phyloP scores from a whole-genome alignment of 1,140 invertebrate genomes.

The Cyrtorhinus lividipennis region DNA sequence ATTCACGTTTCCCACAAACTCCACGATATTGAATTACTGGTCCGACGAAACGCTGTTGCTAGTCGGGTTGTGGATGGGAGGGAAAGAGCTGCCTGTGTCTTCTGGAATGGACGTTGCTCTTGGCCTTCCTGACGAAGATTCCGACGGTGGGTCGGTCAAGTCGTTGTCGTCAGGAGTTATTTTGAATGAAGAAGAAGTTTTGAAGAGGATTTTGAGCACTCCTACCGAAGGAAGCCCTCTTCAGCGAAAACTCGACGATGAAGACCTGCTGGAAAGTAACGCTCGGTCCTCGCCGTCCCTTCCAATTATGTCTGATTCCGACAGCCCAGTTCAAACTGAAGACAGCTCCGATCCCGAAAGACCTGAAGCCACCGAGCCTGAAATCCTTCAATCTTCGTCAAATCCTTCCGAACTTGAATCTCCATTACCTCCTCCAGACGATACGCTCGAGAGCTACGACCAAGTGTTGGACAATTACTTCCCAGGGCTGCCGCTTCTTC shows the following conservation, averaged over 20 bases:
- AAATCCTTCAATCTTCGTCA: too few species aligned
- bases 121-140: slow-evolving; percentile 36
- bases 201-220: slow-evolving; percentile 42
- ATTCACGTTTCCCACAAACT: slow-evolving; percentile 74
- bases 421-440: neutral
- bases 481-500: slow-evolving; percentile 5
- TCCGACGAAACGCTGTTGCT: slow-evolving; percentile 64
- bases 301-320: too few species aligned
- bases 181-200: slow-evolving; percentile 42
- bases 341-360: neutral
- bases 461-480: slow-evolving; percentile 25
- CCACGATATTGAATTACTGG: slow-evolving; percentile 80
- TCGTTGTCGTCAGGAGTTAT: slow-evolving; percentile 26
- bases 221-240: slow-evolving; percentile 23
- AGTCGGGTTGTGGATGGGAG: slow-evolving; percentile 68
- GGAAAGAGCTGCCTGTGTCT: slow-evolving; percentile 46
- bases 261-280: slow-evolving; percentile 28
- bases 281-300: neutral
- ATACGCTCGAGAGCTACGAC: slow-evolving; percentile 34
- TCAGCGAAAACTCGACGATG: slow-evolving; percentile 20
- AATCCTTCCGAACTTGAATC: too few species aligned
- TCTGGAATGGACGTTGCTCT: slow-evolving; percentile 46
- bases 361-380: neutral
- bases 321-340: neutral
- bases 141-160: slow-evolving; percentile 28